Evolutionary conservation across 2,888 invertebrate species (phyloP).

Genomic region (Cataglyphis cursor): DNA sequence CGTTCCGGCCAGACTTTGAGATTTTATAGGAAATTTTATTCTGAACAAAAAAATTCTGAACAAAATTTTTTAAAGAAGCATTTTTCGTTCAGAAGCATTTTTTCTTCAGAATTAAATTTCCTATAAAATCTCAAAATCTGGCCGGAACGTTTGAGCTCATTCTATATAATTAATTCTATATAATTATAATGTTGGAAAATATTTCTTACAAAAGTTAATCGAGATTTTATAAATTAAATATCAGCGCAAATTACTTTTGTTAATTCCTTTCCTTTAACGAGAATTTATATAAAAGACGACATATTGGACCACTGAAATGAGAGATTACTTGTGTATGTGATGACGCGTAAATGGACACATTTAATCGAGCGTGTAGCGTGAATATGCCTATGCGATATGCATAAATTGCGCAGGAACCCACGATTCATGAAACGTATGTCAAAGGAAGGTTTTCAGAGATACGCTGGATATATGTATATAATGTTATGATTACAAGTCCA

Average conservation of each 20-base stretch:
- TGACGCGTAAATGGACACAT: constrained; percentile 49
- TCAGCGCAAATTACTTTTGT: not conserved
- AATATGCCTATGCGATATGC: constrained; percentile 34
- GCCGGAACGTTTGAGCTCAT: too few species aligned
- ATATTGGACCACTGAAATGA: constrained; percentile 29
- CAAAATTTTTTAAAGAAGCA: too few species aligned
- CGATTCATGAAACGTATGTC: constrained; percentile 47
- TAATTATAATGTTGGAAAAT: not conserved
- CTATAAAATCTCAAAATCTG: too few species aligned
- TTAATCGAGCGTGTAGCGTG: constrained; percentile 45
- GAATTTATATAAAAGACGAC: constrained; percentile 10
- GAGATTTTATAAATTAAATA: not conserved
- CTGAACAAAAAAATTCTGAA: too few species aligned
- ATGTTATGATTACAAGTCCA: constrained; percentile 49
- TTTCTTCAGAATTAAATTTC: too few species aligned
- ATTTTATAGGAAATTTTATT: too few species aligned
- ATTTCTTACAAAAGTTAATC: not conserved
- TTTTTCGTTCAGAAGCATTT: too few species aligned
- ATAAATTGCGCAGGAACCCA: constrained; percentile 20
- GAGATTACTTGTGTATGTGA: constrained; percentile 46
- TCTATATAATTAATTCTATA: too few species aligned
- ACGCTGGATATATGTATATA: constrained; percentile 14
- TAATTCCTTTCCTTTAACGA: constrained; percentile 1
- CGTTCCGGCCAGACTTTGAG: too few species aligned
- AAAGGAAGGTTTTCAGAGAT: constrained; percentile 50